Evolutionary conservation across 2,888 invertebrate species (phyloP).

Genomic region (Lasioglossum villosulum): DNA sequence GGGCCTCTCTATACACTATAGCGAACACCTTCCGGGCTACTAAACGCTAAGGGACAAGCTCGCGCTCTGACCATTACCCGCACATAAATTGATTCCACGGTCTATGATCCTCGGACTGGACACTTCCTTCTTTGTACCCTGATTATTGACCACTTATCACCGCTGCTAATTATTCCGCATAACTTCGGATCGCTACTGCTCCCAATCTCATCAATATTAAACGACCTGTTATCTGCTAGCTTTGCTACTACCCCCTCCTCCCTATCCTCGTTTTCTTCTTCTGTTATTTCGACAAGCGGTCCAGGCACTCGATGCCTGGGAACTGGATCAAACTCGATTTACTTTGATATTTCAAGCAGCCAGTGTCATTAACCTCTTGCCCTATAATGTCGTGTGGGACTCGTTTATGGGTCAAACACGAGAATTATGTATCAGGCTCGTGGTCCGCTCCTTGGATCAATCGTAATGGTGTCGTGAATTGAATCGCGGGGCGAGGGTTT

Average conservation of each 20-base stretch:
- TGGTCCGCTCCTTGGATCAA: not conserved
- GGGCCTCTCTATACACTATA: not conserved
- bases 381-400: not conserved
- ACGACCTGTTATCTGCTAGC: slow-evolving; percentile 1
- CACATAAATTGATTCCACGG: slow-evolving; percentile 63
- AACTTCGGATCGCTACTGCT: slow-evolving; percentile 19
- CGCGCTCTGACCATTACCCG: slow-evolving; percentile 54
- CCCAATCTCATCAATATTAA: slow-evolving; percentile 26
- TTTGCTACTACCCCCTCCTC: not conserved
- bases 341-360: not conserved
- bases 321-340: not conserved
- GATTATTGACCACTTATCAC: slow-evolving; percentile 54
- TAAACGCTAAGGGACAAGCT: slow-evolving; percentile 46
- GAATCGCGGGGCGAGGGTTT: not conserved
- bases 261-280: not conserved
- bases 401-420: not conserved
- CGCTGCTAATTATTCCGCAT: slow-evolving; percentile 56
- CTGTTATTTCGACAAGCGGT: not conserved
- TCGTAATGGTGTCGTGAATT: not conserved
- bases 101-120: slow-evolving; percentile 47
- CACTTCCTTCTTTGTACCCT: slow-evolving; percentile 53
- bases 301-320: not conserved
- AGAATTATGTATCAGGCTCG: not conserved
- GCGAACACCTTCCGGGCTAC: slow-evolving; percentile 46
- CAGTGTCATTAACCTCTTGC: not conserved